Evolutionary conservation across 2,888 invertebrate genomes (phyloP).

Genomic region (Platycheirus rosarum): DNA sequence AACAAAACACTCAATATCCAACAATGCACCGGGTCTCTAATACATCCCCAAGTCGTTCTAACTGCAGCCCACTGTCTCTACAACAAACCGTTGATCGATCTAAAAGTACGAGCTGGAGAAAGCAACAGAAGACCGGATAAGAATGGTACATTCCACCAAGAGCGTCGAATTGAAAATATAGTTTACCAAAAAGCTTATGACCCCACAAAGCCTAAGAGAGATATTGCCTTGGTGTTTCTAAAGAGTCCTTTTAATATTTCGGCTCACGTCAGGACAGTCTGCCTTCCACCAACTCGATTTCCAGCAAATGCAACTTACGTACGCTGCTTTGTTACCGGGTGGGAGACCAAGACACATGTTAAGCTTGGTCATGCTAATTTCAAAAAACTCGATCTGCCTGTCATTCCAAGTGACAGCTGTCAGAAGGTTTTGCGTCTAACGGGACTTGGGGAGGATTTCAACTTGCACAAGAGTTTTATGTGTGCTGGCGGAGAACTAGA

Average conservation of each 20-base stretch:
- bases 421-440: slow-evolving; percentile 85
- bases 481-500: slow-evolving; percentile 90
- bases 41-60: slow-evolving; percentile 85
- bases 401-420: slow-evolving; percentile 84
- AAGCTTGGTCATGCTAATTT: slow-evolving; percentile 85
- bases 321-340: slow-evolving; percentile 80
- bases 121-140: slow-evolving; percentile 90
- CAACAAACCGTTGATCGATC: slow-evolving; percentile 40
- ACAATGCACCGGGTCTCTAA: slow-evolving; percentile 81
- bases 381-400: slow-evolving; percentile 88
- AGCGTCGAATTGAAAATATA: slow-evolving; percentile 85
- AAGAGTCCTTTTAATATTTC: slow-evolving; percentile 85
- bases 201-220: slow-evolving; percentile 87
- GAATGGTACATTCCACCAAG: slow-evolving; percentile 88
- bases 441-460: slow-evolving; percentile 87
- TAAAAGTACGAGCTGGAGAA: slow-evolving; percentile 88
- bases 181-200: slow-evolving; percentile 86
- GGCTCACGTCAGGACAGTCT: slow-evolving; percentile 87
- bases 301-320: slow-evolving; percentile 78
- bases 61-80: slow-evolving; percentile 92
- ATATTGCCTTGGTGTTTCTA: slow-evolving; percentile 88
- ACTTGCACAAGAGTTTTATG: slow-evolving; percentile 87
- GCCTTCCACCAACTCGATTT: slow-evolving; percentile 85
- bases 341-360: slow-evolving; percentile 79
- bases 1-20: slow-evolving; percentile 82